Percentiles rank a stretch among this genome's conserved stretches.
Conservation (phyloP, 2,888 invertebrate species). For the Lucinisca nassula region DNA sequence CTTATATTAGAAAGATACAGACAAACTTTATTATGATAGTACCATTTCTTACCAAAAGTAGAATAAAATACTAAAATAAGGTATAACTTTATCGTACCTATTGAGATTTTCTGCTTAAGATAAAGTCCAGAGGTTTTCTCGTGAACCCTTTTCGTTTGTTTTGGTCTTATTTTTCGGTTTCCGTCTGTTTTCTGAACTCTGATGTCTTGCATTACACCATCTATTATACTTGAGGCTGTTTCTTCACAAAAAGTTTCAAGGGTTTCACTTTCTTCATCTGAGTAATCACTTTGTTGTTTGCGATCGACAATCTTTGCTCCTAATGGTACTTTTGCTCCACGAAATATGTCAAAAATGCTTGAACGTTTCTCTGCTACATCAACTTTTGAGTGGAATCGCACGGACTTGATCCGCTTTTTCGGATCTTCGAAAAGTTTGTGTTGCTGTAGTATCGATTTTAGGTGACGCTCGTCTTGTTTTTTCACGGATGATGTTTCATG, state of each 20-base stretch:
- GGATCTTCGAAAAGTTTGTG: not conserved
- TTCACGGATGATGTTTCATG: too few species aligned
- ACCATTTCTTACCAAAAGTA: too few species aligned
- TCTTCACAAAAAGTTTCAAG: not conserved
- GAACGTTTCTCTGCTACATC: not conserved
- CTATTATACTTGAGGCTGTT: not conserved
- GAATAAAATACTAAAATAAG: too few species aligned
- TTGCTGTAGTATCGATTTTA: not conserved
- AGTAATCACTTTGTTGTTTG: not conserved
- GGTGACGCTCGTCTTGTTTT: too few species aligned
- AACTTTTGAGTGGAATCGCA: not conserved
- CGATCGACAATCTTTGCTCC: not conserved
- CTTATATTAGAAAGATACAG: too few species aligned
- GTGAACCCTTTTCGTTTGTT: not conserved
- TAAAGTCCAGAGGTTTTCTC: not conserved
- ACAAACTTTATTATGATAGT: too few species aligned
- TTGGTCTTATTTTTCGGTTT: not conserved
- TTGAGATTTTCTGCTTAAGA: not conserved
- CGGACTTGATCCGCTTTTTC: not conserved
- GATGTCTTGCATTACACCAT: not conserved
- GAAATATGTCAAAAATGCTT: not conserved
- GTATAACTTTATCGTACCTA: too few species aligned
- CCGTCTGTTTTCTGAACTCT: not conserved
- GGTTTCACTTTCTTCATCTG: not conserved
- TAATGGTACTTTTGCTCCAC: not conserved